phyloP scores from a whole-genome alignment of 2,888 invertebrate genomes.

The Oeneis ivallda region DNA sequence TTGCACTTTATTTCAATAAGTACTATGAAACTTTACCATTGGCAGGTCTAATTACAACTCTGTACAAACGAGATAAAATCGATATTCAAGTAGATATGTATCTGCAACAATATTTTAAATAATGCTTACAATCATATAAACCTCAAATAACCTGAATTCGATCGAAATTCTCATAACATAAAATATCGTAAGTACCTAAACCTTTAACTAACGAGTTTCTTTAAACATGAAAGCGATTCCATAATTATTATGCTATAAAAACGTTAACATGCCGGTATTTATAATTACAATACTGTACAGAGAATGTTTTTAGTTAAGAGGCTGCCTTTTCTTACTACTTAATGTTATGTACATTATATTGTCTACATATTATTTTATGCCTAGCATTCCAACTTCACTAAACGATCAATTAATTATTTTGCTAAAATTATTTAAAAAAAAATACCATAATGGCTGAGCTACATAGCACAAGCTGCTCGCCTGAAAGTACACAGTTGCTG shows the following conservation, averaged over 20 bases:
- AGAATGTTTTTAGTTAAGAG: background rate
- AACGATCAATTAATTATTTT: background rate
- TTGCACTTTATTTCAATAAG: too few relatives aligned
- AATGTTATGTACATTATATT: background rate
- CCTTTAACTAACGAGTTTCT: background rate
- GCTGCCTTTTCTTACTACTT: background rate
- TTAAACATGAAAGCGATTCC: background rate
- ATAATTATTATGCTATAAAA: slow-evolving; percentile 4
- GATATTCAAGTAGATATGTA: too few relatives aligned
- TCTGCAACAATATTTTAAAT: too few relatives aligned
- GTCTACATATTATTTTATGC: background rate
- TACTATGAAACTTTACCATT: too few relatives aligned
- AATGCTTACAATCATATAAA: too few relatives aligned
- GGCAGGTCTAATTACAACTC: too few relatives aligned
- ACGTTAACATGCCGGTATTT: background rate
- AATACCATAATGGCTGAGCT: background rate
- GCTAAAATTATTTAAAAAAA: background rate
- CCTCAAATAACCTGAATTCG: too few relatives aligned
- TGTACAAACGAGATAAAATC: too few relatives aligned
- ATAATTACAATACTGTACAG: background rate
- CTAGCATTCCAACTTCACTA: background rate
- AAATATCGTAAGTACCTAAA: background rate
- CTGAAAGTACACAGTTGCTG: background rate
- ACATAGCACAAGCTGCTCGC: background rate
- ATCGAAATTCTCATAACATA: background rate